These are phyloP conservation scores for Dermatemys mawii DNA, from an alignment of 2,113 vertebrate genomes.

Conservation along the genomic window DNA sequence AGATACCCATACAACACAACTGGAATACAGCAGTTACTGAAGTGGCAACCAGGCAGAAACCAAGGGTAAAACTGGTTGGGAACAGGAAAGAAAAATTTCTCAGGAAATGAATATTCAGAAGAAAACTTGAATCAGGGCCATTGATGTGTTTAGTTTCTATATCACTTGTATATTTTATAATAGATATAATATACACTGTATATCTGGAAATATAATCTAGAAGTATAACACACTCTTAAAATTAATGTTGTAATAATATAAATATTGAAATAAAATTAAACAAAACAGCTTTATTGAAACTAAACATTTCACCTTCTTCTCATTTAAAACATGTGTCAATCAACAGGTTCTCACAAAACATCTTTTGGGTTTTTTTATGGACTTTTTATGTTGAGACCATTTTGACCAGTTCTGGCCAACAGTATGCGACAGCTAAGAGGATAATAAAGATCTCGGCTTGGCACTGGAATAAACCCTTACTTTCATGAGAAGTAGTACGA, in stretches of 20 bases:
- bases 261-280: neutral
- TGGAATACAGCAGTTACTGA: neutral
- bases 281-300: neutral
- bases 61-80: neutral
- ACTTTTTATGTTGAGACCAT: neutral
- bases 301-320: neutral
- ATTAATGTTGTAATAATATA: neutral
- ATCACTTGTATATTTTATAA: neutral
- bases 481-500: neutral
- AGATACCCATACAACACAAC: neutral
- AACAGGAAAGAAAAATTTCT: neutral
- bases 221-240: neutral
- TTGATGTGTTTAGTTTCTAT: too few species aligned
- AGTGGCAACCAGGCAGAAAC: neutral
- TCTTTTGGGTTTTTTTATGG: neutral
- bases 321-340: neutral
- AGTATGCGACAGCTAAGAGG: neutral
- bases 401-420: neutral
- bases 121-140: neutral
- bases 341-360: neutral
- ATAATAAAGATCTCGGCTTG: neutral
- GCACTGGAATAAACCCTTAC: accelerated
- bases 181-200: neutral
- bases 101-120: neutral
- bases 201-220: neutral